phyloP scores from a whole-genome alignment of 2,797 vertebrate genomes.

The Acanthornis magna region DNA sequence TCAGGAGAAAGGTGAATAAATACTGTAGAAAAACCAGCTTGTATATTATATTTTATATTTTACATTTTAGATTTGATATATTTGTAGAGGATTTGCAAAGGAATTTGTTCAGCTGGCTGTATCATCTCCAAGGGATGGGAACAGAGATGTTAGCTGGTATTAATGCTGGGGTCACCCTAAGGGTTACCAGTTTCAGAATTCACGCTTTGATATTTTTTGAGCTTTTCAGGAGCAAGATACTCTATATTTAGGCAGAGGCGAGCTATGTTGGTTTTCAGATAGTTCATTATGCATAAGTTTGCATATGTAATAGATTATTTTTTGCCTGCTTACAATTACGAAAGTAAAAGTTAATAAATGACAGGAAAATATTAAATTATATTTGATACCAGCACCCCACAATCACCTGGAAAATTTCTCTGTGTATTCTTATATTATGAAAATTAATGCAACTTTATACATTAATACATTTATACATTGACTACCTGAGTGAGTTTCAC shows the following conservation, averaged over 20 bases:
- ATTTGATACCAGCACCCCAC: accelerated
- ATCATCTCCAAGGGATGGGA: neutral
- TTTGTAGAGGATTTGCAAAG: neutral
- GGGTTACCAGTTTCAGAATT: neutral
- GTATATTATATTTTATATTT: neutral
- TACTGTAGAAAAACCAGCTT: neutral
- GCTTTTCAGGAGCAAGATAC: neutral
- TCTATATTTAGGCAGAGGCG: neutral
- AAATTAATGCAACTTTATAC: neutral
- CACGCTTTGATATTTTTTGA: neutral
- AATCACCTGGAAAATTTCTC: neutral
- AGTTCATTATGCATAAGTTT: neutral
- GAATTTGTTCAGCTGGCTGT: neutral
- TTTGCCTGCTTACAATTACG: neutral
- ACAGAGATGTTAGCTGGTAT: neutral
- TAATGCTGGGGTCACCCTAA: no score
- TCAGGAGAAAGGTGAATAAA: neutral
- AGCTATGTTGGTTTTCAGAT: neutral
- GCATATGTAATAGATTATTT: neutral
- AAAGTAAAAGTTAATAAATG: neutral
- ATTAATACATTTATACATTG: neutral
- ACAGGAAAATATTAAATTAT: neutral
- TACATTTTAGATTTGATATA: neutral
- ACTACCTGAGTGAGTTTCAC: neutral
- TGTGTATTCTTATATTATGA: neutral